A percentile compares a stretch with the other conserved stretches of the same genome.
phyloP scores from a whole-genome alignment of 1,140 invertebrate genomes.

The Hylaeus volcanicus region DNA sequence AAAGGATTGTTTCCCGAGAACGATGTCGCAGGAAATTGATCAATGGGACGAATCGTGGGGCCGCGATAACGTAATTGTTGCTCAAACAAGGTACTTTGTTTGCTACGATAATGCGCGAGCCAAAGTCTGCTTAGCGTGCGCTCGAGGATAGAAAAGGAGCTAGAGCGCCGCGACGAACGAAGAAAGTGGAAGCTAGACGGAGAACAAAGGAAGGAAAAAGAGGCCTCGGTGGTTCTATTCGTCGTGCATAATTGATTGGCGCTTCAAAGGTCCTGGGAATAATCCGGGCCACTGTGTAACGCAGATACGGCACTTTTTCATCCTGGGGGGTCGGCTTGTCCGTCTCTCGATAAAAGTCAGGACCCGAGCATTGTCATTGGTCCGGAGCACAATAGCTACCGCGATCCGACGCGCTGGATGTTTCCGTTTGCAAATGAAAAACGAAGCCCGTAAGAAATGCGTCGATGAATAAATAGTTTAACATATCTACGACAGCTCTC shows the following conservation, averaged over 20 bases:
- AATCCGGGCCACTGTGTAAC: constrained; percentile 50
- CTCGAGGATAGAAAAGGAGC: neutral
- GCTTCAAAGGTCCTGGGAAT: constrained; percentile 64
- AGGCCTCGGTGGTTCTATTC: constrained; percentile 21
- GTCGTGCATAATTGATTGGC: constrained; percentile 66
- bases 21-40: neutral
- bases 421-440: constrained; percentile 4
- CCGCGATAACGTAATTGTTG: neutral
- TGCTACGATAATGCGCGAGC: neutral
- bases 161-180: neutral
- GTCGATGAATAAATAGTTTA: no score
- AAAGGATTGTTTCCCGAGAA: no score
- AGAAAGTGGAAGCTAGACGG: neutral
- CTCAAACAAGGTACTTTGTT: neutral
- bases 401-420: constrained; percentile 22
- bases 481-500: no score
- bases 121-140: neutral
- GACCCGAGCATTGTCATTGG: constrained; percentile 23
- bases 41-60: neutral
- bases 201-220: constrained; percentile 21
- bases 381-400: constrained; percentile 34
- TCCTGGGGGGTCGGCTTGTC: neutral
- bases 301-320: constrained; percentile 54
- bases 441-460: neutral
- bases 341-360: constrained; percentile 34